These are phyloP conservation scores for Abrostola tripartita DNA, from an alignment of 2,888 invertebrate genomes.

Conservation along the genomic window DNA sequence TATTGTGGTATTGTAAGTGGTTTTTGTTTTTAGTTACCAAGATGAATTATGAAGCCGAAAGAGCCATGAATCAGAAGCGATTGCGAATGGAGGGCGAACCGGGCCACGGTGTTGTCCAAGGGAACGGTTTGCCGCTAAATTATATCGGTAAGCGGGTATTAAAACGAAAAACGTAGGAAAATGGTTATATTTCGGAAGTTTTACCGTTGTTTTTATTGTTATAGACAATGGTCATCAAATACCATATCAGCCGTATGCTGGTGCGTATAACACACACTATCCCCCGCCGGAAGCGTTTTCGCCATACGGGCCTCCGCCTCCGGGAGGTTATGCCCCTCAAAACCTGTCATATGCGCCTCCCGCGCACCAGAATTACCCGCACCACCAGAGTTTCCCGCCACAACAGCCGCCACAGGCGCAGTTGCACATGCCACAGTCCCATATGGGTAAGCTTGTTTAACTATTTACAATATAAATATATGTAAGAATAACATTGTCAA, in stretches of 20 bases:
- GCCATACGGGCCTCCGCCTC: conserved; percentile 84
- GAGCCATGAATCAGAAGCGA: conserved; percentile 87
- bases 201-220: conserved; percentile 58
- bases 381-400: conserved; percentile 84
- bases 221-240: conserved; percentile 87
- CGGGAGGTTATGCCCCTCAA: conserved; percentile 84
- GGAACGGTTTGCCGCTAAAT: conserved; percentile 86
- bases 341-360: conserved; percentile 85
- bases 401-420: conserved; percentile 82
- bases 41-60: conserved; percentile 87
- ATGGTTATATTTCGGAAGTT: conserved; percentile 21
- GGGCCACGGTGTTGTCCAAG: conserved; percentile 86
- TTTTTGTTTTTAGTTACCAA: conserved; percentile 85
- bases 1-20: conserved; percentile 63
- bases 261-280: conserved; percentile 86
- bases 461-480: conserved; percentile 19
- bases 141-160: conserved; percentile 79
- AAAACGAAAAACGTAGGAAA: conserved; percentile 56
- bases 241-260: conserved; percentile 85
- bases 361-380: conserved; percentile 86
- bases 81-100: conserved; percentile 87
- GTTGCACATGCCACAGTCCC: conserved; percentile 83
- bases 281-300: conserved; percentile 86
- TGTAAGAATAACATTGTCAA: conserved; percentile 39
- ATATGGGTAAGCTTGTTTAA: conserved; percentile 76